Conservation (phyloP, 92 coral and sea anemone species). For the Phenganax marumi region DNA sequence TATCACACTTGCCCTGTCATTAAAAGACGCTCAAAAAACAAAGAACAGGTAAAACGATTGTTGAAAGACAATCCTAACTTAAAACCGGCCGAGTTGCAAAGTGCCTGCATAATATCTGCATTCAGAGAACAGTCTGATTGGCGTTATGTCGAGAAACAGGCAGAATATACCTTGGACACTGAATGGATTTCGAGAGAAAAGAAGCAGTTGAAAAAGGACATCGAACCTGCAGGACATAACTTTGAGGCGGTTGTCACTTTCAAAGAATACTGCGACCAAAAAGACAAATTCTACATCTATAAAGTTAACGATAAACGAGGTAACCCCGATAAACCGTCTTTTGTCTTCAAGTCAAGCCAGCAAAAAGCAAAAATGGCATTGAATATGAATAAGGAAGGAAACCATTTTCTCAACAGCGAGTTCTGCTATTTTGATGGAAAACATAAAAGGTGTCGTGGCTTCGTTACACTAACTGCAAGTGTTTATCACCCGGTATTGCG, state of each 20-base stretch:
- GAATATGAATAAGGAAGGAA: constrained; percentile 56
- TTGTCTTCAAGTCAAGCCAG: constrained; percentile 57
- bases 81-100: constrained; percentile 57
- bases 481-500: constrained; percentile 43
- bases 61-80: constrained; percentile 58
- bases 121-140: constrained; percentile 43
- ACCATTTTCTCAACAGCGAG: constrained; percentile 50
- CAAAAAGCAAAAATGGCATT: constrained; percentile 50
- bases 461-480: constrained; percentile 36
- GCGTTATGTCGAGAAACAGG: constrained; percentile 51
- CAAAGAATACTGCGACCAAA: constrained; percentile 58
- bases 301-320: constrained; percentile 59
- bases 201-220: constrained; percentile 48
- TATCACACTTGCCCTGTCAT: constrained; percentile 56
- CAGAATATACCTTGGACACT: constrained; percentile 39
- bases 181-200: constrained; percentile 54
- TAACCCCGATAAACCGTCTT: constrained; percentile 65
- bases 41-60: constrained; percentile 33
- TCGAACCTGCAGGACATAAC: constrained; percentile 52
- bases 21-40: constrained; percentile 22
- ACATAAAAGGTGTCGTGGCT: constrained; percentile 45
- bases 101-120: constrained; percentile 50
- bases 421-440: constrained; percentile 63
- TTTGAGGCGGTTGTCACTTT: constrained; percentile 60
- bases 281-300: constrained; percentile 44